Evolutionary conservation across 2,113 vertebrate species (phyloP).

Genomic region (Syrrhaptes paradoxus): DNA sequence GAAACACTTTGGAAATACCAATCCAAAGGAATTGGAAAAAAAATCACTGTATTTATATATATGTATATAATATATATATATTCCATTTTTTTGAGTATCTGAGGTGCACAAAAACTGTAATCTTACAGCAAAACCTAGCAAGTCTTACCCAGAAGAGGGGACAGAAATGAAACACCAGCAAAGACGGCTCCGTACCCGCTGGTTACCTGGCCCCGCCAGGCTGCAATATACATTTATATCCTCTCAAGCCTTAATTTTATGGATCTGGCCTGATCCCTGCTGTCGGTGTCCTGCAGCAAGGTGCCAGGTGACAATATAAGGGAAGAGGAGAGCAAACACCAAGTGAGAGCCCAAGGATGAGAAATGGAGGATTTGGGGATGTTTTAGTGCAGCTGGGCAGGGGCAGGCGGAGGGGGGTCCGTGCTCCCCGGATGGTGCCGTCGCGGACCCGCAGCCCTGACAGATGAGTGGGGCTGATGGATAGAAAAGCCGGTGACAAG

Average conservation of each 20-base stretch:
- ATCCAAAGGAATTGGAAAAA: fast-evolving
- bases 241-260: background rate
- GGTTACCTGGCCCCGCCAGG: fast-evolving
- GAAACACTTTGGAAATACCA: background rate
- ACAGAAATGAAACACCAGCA: background rate
- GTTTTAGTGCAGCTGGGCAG: background rate
- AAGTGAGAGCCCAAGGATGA: background rate
- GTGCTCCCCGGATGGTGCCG: fast-evolving
- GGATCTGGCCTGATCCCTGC: background rate
- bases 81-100: background rate
- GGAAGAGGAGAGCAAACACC: background rate
- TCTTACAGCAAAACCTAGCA: background rate
- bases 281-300: background rate
- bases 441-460: background rate
- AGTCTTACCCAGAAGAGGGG: background rate
- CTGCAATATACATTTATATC: background rate
- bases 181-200: background rate
- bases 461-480: conserved; percentile 50
- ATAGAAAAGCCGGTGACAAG: conserved; percentile 53
- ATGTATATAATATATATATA: background rate
- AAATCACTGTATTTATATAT: background rate
- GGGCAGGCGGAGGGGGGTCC: background rate
- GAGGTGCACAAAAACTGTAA: background rate
- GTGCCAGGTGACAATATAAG: background rate
- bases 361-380: background rate